These are phyloP conservation scores for Brachionus koreanus DNA, from an alignment of 1,140 invertebrate genomes.

Conservation along the genomic window DNA sequence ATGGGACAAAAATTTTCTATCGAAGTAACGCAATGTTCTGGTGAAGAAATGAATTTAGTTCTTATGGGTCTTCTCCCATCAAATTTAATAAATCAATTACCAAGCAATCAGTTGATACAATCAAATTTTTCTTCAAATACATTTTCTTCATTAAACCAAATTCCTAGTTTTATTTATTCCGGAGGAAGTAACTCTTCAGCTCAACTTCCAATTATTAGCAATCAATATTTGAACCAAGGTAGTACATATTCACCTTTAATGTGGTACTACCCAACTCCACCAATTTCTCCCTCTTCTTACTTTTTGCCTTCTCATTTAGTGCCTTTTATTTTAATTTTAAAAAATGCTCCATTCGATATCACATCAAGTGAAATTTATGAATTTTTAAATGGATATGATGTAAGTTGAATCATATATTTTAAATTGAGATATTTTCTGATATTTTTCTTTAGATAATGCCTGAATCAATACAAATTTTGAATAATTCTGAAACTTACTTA, in stretches of 20 bases:
- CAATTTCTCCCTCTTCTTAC: background rate
- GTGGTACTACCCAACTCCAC: conserved; percentile 36
- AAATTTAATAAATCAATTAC: conserved; percentile 23
- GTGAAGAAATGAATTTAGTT: conserved; percentile 81
- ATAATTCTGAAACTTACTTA: conserved; percentile 59
- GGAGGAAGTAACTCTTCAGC: background rate
- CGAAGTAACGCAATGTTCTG: conserved; percentile 96
- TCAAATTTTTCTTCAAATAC: background rate
- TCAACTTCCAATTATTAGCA: background rate
- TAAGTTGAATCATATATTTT: conserved; percentile 47
- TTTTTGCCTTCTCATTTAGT: conserved; percentile 54
- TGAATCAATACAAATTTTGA: conserved; percentile 49
- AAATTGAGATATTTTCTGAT: conserved; percentile 45
- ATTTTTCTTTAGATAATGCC: background rate
- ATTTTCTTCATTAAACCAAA: background rate
- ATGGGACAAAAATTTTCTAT: conserved; percentile 85
- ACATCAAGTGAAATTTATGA: conserved; percentile 50
- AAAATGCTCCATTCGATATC: conserved; percentile 56
- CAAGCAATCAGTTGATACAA: background rate
- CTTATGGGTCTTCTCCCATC: conserved; percentile 76
- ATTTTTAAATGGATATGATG: conserved; percentile 54
- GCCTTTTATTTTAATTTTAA: conserved; percentile 53
- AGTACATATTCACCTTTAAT: conserved; percentile 13
- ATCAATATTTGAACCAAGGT: background rate
- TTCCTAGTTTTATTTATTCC: background rate